Conservation (phyloP, 1,140 invertebrate species). For the Drosophila nannoptera region DNA sequence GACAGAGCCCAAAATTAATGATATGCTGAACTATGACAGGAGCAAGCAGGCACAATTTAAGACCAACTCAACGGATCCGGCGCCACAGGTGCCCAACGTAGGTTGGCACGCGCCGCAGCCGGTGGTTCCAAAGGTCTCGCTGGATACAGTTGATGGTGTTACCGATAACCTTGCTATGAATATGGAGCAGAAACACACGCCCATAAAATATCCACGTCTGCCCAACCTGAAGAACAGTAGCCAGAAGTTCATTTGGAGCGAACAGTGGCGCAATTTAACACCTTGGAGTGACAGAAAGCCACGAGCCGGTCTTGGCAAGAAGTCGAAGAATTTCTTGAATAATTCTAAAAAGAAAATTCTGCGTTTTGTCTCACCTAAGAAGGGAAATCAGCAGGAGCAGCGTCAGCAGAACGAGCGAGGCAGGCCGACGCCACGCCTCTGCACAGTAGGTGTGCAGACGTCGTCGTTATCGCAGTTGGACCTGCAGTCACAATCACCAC, state of each 20-base stretch:
- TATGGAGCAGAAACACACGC: slow-evolving; percentile 68
- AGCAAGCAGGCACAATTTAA: slow-evolving; percentile 42
- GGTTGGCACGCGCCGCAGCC: slow-evolving; percentile 59
- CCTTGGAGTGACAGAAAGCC: slow-evolving; percentile 56
- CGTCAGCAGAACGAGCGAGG: not conserved
- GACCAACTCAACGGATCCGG: slow-evolving; percentile 42
- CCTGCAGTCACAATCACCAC: slow-evolving; percentile 63
- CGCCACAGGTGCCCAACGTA: slow-evolving; percentile 56
- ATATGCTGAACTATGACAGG: slow-evolving; percentile 69
- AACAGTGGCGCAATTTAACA: slow-evolving; percentile 65
- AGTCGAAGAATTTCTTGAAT: slow-evolving; percentile 65
- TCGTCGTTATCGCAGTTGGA: slow-evolving; percentile 56
- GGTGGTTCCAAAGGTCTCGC: slow-evolving; percentile 55
- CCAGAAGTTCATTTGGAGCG: slow-evolving; percentile 70
- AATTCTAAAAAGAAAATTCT: slow-evolving; percentile 73
- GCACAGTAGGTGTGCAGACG: slow-evolving; percentile 71
- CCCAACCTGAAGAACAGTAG: slow-evolving; percentile 30
- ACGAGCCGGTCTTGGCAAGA: slow-evolving; percentile 34
- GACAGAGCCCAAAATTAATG: slow-evolving; percentile 64
- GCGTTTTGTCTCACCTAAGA: slow-evolving; percentile 73
- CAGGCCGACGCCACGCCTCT: slow-evolving; percentile 21
- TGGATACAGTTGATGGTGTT: slow-evolving; percentile 72
- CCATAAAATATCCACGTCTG: slow-evolving; percentile 55
- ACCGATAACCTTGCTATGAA: slow-evolving; percentile 64
- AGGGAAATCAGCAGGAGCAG: slow-evolving; percentile 41